Percentiles rank a stretch among this genome's conserved stretches.
Conservation (phyloP, 2,113 vertebrate species). For the Lanius ludovicianus region DNA sequence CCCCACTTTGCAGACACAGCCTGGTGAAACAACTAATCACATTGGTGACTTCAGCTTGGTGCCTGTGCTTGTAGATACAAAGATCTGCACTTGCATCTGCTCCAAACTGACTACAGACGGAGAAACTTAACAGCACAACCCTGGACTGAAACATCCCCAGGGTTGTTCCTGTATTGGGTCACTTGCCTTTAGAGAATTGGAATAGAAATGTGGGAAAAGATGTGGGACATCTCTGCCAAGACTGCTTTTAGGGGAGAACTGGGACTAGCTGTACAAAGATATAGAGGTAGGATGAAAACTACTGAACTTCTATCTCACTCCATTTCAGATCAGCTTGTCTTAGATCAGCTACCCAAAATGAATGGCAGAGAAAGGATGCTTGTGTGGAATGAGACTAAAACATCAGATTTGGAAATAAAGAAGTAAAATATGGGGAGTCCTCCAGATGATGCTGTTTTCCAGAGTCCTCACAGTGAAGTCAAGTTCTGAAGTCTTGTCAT, state of each 20-base stretch:
- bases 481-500: not conserved
- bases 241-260: not conserved
- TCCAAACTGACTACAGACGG: not conserved
- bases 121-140: not conserved
- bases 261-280: not conserved
- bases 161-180: accelerated
- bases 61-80: not conserved
- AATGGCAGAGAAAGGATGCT: not conserved
- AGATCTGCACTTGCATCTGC: not conserved
- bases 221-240: not conserved
- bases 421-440: accelerated
- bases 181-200: not conserved
- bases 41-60: not conserved
- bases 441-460: not conserved
- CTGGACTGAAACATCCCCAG: not conserved
- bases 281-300: not conserved
- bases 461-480: not conserved
- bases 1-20: not conserved
- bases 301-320: not conserved
- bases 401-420: not conserved
- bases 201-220: not conserved
- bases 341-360: accelerated
- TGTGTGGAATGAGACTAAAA: not conserved
- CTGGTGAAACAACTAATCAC: not conserved
- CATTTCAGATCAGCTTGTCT: not conserved